phyloP scores from a whole-genome alignment of 2,113 vertebrate species.

The Microcebus griseorufus region DNA sequence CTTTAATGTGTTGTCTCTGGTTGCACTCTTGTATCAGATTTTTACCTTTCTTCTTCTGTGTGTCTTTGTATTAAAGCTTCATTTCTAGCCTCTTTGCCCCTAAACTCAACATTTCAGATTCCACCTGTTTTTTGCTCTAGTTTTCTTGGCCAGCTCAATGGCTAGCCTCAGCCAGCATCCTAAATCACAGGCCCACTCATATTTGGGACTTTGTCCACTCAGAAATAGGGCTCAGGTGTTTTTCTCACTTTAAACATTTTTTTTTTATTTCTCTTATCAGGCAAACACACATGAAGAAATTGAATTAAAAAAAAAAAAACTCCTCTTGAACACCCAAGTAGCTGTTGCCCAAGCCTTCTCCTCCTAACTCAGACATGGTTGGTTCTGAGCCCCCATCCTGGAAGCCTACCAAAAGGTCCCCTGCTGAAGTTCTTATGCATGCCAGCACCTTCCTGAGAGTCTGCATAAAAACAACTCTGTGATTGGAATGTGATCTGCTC shows the following conservation, averaged over 20 bases:
- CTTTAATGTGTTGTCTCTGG: background rate
- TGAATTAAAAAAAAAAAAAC: background rate
- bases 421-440: background rate
- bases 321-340: background rate
- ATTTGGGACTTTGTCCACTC: background rate
- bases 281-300: background rate
- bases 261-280: background rate
- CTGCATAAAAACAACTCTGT: background rate
- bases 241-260: background rate
- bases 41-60: background rate
- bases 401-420: background rate
- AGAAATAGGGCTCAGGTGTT: background rate
- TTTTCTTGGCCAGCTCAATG: background rate
- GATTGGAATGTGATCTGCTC: background rate
- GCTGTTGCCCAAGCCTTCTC: background rate
- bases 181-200: background rate
- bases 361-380: background rate
- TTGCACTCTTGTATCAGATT: background rate
- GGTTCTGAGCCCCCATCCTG: background rate
- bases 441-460: background rate
- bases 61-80: background rate
- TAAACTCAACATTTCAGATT: background rate
- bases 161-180: background rate
- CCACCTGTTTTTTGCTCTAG: background rate
- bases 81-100: background rate